Base-by-base conservation (phyloP, 2,888 invertebrate species). In the Eudasyphora cyanicolor region DNA sequence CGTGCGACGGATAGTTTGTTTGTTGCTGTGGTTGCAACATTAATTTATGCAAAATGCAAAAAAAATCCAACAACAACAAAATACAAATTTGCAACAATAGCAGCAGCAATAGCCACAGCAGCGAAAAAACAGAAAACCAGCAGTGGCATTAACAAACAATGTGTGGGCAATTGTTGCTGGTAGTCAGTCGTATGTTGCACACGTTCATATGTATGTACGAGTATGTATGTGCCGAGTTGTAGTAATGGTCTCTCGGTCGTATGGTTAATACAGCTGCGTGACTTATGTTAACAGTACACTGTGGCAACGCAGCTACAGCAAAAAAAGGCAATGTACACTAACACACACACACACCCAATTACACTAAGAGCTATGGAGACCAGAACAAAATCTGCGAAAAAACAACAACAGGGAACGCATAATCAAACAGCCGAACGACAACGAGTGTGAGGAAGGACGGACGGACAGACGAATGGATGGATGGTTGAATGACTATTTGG, bases 131-230 rank as follows among this genome's bases (percentile, higher is more conserved):
- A 54, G 67, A n/a, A 51, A 70, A 38, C 62, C 73, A 76, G 69
- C 76, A 78, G 76, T 84, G 84, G 76, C 81, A 81, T 84, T 78
- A 84, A 81, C 81, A 84, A 84, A 84, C 81, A 84, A 81, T 76
- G 84, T 84, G 84, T 84, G 84, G 84, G 84, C 78, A 84, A 81
- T 79, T 57, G 51, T n/a, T 32, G 76, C n/a, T 49, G 38, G 5
- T 64, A n/a, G 71, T 79, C 12, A n/a, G 17, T 71, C 0, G 10
- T 67, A 60, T 29, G 27, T 27, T 76, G 67, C 54, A n/a, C n/a
- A n/a, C n/a, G n/a, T n/a, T n/a, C n/a, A n/a, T n/a, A n/a, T n/a
- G n/a, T n/a, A 76, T 67, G 54, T 62, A n/a, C n/a, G n/a, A n/a
- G 69, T n/a, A 32, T 10, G 35, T 32, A 19, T 35, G 38, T 67